Conservation (phyloP, 1,140 invertebrate species). For the Hypothenemus hampei region DNA sequence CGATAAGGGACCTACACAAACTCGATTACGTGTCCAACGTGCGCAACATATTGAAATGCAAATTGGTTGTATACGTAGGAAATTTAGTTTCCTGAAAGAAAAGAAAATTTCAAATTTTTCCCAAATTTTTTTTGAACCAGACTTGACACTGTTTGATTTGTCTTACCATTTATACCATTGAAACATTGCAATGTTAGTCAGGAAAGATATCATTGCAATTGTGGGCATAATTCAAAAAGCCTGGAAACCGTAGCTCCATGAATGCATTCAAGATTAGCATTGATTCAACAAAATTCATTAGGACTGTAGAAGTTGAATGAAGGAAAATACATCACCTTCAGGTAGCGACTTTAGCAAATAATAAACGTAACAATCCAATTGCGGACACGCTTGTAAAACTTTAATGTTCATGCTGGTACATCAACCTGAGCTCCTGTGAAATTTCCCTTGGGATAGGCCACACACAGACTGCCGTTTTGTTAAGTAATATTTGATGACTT, state of each 20-base stretch:
- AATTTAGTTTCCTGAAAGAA: too few species aligned
- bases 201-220: neutral
- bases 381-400: conserved; percentile 14
- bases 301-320: neutral
- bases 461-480: conserved; percentile 7
- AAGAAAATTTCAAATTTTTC: neutral
- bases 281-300: neutral
- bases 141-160: neutral
- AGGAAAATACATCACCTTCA: neutral
- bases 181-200: too few species aligned
- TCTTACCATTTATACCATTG: too few species aligned
- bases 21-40: too few species aligned
- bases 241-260: neutral
- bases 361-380: conserved; percentile 8
- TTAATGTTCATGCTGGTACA: conserved; percentile 15
- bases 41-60: too few species aligned
- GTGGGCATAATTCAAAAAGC: neutral
- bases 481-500: conserved; percentile 19
- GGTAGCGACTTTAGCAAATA: conserved; percentile 11
- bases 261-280: neutral
- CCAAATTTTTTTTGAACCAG: neutral
- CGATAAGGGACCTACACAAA: too few species aligned
- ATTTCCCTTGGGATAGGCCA: conserved; percentile 11
- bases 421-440: conserved; percentile 12
- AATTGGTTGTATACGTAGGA: too few species aligned